phyloP scores from a whole-genome alignment of 2,888 invertebrate genomes.

The Oligia latruncula region DNA sequence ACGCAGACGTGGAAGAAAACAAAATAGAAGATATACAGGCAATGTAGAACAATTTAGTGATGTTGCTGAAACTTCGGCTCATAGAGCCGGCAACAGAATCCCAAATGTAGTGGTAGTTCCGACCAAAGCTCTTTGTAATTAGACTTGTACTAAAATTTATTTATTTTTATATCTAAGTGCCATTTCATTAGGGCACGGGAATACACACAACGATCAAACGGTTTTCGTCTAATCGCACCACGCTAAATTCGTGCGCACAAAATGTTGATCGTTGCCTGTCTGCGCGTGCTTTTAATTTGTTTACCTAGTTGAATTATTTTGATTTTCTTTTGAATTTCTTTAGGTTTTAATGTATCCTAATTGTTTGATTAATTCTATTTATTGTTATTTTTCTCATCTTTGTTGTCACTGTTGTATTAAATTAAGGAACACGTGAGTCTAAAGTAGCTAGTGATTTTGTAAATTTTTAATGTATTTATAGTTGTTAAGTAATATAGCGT shows the following conservation, averaged over 20 bases:
- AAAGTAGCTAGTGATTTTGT: constrained; percentile 80
- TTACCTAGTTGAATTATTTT: constrained; percentile 49
- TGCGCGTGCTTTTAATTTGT: constrained; percentile 51
- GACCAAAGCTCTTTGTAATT: constrained; percentile 86
- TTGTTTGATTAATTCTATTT: constrained; percentile 40
- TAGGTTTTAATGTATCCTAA: constrained; percentile 43
- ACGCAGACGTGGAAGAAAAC: constrained; percentile 77
- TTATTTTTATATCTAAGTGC: constrained; percentile 78
- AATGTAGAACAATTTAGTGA: constrained; percentile 76
- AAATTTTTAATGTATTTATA: constrained; percentile 55
- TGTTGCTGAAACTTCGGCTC: constrained; percentile 48
- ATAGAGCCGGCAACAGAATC: constrained; percentile 63
- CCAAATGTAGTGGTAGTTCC: constrained; percentile 88
- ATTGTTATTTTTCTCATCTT: constrained; percentile 54
- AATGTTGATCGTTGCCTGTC: constrained; percentile 21
- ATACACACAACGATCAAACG: constrained; percentile 17
- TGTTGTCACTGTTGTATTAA: constrained; percentile 63
- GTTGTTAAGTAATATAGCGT: constrained; percentile 57
- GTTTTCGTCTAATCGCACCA: not conserved
- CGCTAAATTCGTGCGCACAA: not conserved
- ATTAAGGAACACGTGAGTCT: constrained; percentile 71
- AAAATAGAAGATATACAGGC: constrained; percentile 82
- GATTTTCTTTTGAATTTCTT: constrained; percentile 37
- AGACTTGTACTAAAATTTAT: constrained; percentile 71
- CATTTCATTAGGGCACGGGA: constrained; percentile 60